Evolutionary conservation across 2,113 vertebrate species (phyloP), one percentile per base, ranked within the genome.

Genomic region (Apaloderma vittatum): DNA sequence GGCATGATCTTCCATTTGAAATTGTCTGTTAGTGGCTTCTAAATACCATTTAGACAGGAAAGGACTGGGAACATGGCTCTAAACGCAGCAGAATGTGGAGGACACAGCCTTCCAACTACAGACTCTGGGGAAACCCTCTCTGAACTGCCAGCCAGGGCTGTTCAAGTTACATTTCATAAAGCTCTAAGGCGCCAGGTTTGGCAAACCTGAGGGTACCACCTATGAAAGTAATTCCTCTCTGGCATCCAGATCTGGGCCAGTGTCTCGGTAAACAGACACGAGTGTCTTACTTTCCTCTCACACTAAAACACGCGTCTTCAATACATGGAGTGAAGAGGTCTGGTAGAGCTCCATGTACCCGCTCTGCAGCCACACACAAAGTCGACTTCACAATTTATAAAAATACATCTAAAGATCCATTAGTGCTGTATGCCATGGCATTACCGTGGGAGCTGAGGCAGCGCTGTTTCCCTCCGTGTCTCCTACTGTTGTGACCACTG

Each of bases 371-470:
- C 61, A 55, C 43, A 10, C 0, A 15, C 32, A 32, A 81, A 86
- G 66, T 9, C 34, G 57, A 72, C 48, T 9, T 36, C 0, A 0
- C n/a, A 43, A 14, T 34, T 54, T 43, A 2, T 6, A 46, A 30
- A n/a, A 20, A 34, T 4, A 9, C 3, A 45, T 13, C 30, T 49
- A 7, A 40, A 22, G 49, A 37, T 36, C 43, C 46, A 59, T 29
- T 21, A 18, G 27, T 3, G 27, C 32, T 4, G 24, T 1, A 7
- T 8, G 30, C 52, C 30, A 3, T 4, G 36, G 51, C 58, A 55
- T 0, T 55, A 15, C 37, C 61, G 34, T 0, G 26, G 55, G 54
- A 76, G 62, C 59, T 46, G 36, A 57, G 51, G 29, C 4, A 14
- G 59, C 66, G 46, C 65, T 30, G 21, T 20, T 51, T 19, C 34